These are phyloP conservation scores for Schizopygopsis pylzovi DNA, from an alignment of 2,797 vertebrate species.

Conservation along the genomic window DNA sequence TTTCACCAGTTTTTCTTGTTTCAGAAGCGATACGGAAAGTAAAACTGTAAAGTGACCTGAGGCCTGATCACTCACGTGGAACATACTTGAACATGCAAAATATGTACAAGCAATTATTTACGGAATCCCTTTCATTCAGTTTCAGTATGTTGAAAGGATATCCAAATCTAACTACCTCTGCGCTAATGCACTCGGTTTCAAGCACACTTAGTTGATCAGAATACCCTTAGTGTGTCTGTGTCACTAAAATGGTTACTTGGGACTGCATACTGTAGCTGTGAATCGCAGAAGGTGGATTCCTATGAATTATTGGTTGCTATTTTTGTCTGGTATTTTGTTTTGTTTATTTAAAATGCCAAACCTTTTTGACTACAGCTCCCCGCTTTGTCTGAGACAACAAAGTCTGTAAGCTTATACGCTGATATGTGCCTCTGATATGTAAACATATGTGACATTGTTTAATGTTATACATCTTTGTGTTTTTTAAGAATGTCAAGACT, in stretches of 20 bases:
- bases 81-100: background rate
- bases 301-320: background rate
- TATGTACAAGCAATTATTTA: background rate
- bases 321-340: background rate
- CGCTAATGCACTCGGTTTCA: background rate
- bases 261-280: background rate
- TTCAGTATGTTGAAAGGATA: background rate
- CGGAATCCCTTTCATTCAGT: background rate
- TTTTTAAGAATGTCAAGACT: background rate
- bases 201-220: background rate
- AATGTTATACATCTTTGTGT: background rate
- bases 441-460: background rate
- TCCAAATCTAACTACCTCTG: no score
- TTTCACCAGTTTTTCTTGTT: constrained; percentile 21
- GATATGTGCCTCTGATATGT: background rate
- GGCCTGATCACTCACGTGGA: background rate
- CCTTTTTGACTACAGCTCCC: background rate
- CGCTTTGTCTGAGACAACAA: background rate
- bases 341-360: background rate
- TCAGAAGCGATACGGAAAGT: background rate
- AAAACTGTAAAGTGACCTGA: background rate
- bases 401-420: background rate
- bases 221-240: background rate
- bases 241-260: background rate
- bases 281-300: background rate